Conservation (phyloP, 1,140 invertebrate species). For the Hyles vespertilio region DNA sequence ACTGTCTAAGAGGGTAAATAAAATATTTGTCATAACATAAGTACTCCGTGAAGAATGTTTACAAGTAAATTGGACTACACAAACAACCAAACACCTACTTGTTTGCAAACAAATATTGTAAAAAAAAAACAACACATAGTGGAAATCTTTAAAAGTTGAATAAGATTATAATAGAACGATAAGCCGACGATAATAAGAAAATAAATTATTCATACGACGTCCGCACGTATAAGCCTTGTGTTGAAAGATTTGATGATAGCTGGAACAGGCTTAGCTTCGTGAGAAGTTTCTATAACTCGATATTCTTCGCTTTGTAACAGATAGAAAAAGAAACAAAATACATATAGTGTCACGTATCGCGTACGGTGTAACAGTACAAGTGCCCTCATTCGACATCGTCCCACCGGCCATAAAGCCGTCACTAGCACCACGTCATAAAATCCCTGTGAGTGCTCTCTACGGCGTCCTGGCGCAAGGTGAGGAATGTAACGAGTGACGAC, state of each 20-base stretch:
- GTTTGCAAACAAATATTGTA: too few relatives aligned
- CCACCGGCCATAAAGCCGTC: conserved; percentile 50
- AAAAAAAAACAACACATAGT: conserved; percentile 14
- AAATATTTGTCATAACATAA: not conserved
- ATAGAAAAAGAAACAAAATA: conserved; percentile 18
- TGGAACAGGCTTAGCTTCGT: conserved; percentile 28
- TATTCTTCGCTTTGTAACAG: conserved; percentile 19
- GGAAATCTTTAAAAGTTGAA: not conserved
- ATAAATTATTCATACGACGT: conserved; percentile 54
- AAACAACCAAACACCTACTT: too few relatives aligned
- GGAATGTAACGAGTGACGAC: conserved; percentile 14
- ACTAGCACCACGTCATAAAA: conserved; percentile 50
- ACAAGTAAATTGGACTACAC: too few relatives aligned
- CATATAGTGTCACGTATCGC: conserved; percentile 22
- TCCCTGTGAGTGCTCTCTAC: conserved; percentile 35
- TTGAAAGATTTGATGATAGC: conserved; percentile 43
- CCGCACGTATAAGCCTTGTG: conserved; percentile 13
- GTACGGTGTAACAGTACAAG: conserved; percentile 31
- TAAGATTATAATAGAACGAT: conserved; percentile 31
- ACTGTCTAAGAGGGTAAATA: not conserved
- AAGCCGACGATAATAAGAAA: conserved; percentile 41
- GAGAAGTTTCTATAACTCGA: conserved; percentile 12
- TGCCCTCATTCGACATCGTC: conserved; percentile 29
- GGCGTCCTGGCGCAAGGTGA: conserved; percentile 26
- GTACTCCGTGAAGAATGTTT: too few relatives aligned